Conservation (phyloP, 2,113 vertebrate genomes). For the Burhinus bistriatus region DNA sequence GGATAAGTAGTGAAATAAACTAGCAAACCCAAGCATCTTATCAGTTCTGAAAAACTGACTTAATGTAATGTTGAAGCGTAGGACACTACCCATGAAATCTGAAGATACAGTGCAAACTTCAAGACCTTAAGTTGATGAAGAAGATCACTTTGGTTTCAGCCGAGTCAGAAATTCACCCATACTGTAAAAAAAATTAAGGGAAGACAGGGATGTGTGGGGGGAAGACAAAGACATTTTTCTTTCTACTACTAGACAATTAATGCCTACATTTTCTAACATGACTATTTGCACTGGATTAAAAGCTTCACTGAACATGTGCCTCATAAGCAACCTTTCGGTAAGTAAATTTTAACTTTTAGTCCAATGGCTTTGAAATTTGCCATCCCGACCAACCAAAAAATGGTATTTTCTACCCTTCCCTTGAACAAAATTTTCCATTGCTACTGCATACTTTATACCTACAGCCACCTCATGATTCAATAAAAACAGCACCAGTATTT, state of each 20-base stretch:
- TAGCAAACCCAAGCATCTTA: not conserved
- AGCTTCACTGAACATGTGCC: not conserved
- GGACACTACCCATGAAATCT: not conserved
- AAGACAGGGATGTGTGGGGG: rapidly evolving
- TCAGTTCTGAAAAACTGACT: not conserved
- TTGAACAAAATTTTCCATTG: not conserved
- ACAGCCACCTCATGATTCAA: not conserved
- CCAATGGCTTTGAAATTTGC: not conserved
- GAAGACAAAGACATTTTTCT: not conserved
- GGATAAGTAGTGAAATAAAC: not conserved
- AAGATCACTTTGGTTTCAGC: not conserved
- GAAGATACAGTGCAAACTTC: not conserved
- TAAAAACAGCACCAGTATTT: not conserved
- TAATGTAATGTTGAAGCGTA: not conserved
- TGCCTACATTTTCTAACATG: not conserved
- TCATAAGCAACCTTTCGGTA: not conserved
- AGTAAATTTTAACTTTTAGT: not conserved
- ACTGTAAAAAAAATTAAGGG: not conserved
- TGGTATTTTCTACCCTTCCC: not conserved
- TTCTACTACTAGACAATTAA: not conserved
- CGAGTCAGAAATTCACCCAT: not conserved
- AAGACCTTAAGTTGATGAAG: not conserved
- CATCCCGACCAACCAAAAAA: not conserved
- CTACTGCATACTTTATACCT: not conserved
- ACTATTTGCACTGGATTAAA: not conserved